Evolutionary conservation across 2,888 invertebrate species (phyloP).

Genomic region (Adineta ricciae): DNA sequence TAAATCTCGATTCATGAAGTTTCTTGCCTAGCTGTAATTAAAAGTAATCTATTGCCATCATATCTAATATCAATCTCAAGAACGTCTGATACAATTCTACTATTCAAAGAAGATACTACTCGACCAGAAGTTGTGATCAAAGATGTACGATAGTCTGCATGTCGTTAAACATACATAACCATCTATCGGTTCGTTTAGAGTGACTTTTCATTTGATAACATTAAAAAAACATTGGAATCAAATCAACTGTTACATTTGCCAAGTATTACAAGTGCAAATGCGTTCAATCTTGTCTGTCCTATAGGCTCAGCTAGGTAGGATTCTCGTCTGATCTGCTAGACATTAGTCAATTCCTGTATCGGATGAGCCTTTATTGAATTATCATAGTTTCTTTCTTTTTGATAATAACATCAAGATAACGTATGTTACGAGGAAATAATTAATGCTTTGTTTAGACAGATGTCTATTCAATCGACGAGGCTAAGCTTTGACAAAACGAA

Average conservation of each 20-base stretch:
- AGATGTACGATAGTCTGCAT: neutral
- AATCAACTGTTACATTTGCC: slow-evolving; percentile 6
- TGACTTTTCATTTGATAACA: neutral
- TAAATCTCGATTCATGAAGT: no score
- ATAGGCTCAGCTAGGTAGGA: neutral
- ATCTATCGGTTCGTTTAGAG: neutral
- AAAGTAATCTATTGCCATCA: neutral
- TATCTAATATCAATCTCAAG: neutral
- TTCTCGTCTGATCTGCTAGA: neutral
- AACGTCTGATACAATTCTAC: neutral
- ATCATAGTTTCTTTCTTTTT: no score
- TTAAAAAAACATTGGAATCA: neutral
- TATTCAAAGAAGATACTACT: slow-evolving; percentile 3
- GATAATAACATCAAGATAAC: no score
- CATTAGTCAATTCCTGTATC: no score
- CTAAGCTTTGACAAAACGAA: no score
- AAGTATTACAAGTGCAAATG: neutral
- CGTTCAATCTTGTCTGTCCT: neutral
- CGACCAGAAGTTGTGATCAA: neutral
- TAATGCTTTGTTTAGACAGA: no score
- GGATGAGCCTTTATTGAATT: neutral
- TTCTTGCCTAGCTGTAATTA: neutral
- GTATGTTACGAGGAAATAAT: no score
- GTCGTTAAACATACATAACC: neutral
- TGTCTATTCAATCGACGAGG: no score